Evolutionary conservation across 2,888 invertebrate species (phyloP), one percentile per base, ranked within the genome.

Genomic region (Ptilodon capucinus): DNA sequence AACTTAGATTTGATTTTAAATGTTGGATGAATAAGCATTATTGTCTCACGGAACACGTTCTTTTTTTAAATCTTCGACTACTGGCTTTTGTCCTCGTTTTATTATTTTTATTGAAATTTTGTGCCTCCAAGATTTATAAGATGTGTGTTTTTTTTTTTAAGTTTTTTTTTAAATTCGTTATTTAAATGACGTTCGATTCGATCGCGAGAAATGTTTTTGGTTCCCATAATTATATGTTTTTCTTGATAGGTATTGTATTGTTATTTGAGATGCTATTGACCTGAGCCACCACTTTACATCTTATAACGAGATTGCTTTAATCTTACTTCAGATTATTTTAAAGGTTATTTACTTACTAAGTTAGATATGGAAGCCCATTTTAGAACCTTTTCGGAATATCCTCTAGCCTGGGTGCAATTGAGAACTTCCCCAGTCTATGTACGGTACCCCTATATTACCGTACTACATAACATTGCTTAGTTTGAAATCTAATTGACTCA

Each of bases 21-120:
- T 88, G 83, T 90, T 87, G 90, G 87, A 91, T 91, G 91, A 91
- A 88, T 89, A 91, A 89, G 91, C 91, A 90, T 90, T 89, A 90
- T 90, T 89, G 88, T 90, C 86, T 87, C 85, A 86, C 72, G 86
- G 85, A 87, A 87, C 87, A 84, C 81, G 80, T 84, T 88, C 86
- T 84, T 88, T 88, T 88, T 86, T 88, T 84, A 68, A 67, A 67
- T 54, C 57, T 67, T 74, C 74, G 83, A 84, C 87, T 88, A 86
- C 86, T 79, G 81, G 79, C 76, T 77, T n/a, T 81, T 76, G 72
- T 76, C 74, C 71, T 79, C 77, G 79, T 79, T 80, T 76, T 68
- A 65, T 64, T 72, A 79, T 83, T 82, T 78, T 74, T 76, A 69
- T 81, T 82, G 81, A 74, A 76, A 64, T 79, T 78, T 74, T 77